Evolutionary conservation across 2,888 invertebrate species (phyloP).

Genomic region (Apotomis betuletana): DNA sequence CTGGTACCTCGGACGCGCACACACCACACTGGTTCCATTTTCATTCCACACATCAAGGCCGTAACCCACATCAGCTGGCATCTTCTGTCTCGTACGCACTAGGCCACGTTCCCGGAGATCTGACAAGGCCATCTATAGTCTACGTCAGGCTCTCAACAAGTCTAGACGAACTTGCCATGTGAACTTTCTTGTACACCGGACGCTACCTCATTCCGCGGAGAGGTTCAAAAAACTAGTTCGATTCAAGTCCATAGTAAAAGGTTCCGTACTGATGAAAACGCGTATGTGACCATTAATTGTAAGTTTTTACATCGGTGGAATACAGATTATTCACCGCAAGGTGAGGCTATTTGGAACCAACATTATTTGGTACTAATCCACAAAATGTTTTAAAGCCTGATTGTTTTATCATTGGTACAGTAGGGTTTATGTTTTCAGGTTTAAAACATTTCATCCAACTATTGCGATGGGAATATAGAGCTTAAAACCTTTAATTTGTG

Average conservation of each 20-base stretch:
- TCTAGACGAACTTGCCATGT: slow-evolving; percentile 63
- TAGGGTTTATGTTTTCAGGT: no score
- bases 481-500: no score
- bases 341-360: no score
- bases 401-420: no score
- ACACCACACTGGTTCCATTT: slow-evolving; percentile 65
- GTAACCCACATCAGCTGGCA: slow-evolving; percentile 64
- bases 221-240: slow-evolving; percentile 22
- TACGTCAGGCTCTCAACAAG: slow-evolving; percentile 48
- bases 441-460: no score
- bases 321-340: no score
- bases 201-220: slow-evolving; percentile 45
- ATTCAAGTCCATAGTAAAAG: background rate
- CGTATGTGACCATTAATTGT: no score
- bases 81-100: slow-evolving; percentile 59
- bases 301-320: no score
- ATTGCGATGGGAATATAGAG: no score
- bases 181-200: slow-evolving; percentile 70
- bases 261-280: background rate
- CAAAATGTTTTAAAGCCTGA: no score
- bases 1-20: slow-evolving; percentile 74
- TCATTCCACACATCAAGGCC: slow-evolving; percentile 77
- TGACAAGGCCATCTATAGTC: slow-evolving; percentile 56
- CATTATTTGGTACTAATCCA: no score
- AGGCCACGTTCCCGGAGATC: slow-evolving; percentile 45